phyloP scores from a whole-genome alignment of 2,888 invertebrate species.

The Villa cingulata region DNA sequence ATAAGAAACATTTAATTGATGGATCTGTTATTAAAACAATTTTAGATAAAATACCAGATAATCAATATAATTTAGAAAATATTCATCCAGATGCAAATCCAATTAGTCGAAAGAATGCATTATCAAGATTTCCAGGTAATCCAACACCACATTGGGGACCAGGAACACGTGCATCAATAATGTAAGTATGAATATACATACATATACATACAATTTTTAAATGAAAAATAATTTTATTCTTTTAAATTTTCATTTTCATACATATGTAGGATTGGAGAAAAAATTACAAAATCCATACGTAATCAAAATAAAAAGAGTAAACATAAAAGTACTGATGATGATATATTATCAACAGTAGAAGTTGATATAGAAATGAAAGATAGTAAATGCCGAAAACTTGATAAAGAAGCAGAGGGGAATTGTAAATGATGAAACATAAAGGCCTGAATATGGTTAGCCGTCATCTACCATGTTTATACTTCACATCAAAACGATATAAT shows the following conservation, averaged over 20 bases:
- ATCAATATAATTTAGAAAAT: constrained; percentile 36
- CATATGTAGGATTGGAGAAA: constrained; percentile 49
- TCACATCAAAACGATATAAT: too few relatives aligned
- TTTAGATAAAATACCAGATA: constrained; percentile 40
- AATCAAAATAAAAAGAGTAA: constrained; percentile 55
- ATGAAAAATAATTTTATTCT: constrained; percentile 15
- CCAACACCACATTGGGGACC: constrained; percentile 87
- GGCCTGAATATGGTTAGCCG: too few relatives aligned
- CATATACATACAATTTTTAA: background rate
- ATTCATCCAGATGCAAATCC: constrained; percentile 61
- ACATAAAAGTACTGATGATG: background rate
- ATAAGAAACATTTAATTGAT: constrained; percentile 42
- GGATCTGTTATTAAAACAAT: constrained; percentile 37
- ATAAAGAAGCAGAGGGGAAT: too few relatives aligned
- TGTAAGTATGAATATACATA: constrained; percentile 40
- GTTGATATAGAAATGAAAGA: too few relatives aligned
- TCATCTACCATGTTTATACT: too few relatives aligned
- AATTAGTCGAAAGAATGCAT: constrained; percentile 52
- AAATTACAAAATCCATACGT: constrained; percentile 44
- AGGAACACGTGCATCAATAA: constrained; percentile 62
- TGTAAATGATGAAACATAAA: too few relatives aligned
- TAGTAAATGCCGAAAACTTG: too few relatives aligned
- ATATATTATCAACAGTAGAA: too few relatives aligned
- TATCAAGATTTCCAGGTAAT: constrained; percentile 74
- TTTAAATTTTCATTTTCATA: too few relatives aligned